Evolutionary conservation across 2,888 invertebrate species (phyloP), one percentile per base, ranked within the genome.

Genomic region (Eutolmus rufibarbis): DNA sequence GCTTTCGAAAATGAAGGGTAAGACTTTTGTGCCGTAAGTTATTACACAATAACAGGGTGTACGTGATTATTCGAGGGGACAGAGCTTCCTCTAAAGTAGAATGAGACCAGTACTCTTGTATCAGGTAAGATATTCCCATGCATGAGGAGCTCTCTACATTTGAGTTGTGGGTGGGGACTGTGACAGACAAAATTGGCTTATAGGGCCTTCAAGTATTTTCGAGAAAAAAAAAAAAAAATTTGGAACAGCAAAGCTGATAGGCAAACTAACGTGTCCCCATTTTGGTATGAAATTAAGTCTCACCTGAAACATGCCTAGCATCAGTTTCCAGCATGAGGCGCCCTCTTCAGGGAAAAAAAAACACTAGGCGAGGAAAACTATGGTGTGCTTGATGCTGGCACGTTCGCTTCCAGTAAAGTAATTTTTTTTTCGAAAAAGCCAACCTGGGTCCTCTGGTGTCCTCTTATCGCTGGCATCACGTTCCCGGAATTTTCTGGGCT

Each of bases 381-480:
- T 23, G 8, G 19, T 66, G 23, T 28, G 66, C n/a, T n/a, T n/a
- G n/a, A n/a, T n/a, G n/a, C n/a, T n/a, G n/a, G n/a, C n/a, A n/a
- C 28, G 66, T 66, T 66, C 28, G 12, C 66, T 66, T 23, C 12
- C 66, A 23, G 28, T 66, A 66, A 66, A 66, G 28, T 66, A 66
- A 23, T 66, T 66, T 57, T 57, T 57, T 57, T 57, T 66, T 23
- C 12, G 12, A 66, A 66, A 66, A 66, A 28, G 28, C 77, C 77
- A 9, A 37, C 40, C 37, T 19, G 23, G 12, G 43, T 23, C 43
- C 78, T 43, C 19, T 43, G 78, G 43, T 78, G 43, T 43, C 78
- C 78, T 40, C 66, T 66, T 66, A 66, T 78, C 78, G 37, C 43
- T 23, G 23, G 40, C 78, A 40, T 78, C 78, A 78, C 78, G 78